Evolutionary conservation across 2,113 vertebrate species (phyloP), one percentile per base, ranked within the genome.

Genomic region (Pitta sordida): DNA sequence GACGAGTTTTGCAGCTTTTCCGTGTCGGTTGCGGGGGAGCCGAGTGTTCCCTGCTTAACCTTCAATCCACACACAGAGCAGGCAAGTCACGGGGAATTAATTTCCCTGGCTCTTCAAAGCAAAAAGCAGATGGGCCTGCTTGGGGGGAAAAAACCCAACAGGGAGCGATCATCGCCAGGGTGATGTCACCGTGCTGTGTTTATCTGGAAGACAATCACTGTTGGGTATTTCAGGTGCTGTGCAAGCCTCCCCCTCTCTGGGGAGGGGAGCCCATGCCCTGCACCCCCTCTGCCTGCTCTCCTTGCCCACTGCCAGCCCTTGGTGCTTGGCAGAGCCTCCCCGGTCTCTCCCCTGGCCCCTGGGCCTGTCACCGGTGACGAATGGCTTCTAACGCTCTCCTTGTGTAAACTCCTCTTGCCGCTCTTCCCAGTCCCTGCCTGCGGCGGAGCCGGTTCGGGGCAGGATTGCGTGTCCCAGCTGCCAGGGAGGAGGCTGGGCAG

Each of bases 71-170:
- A 24, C 82, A 90, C 63, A 39, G 78, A 85, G 91, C 26, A 74
- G 71, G 44, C 80, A 74, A 85, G 81, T 84, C 70, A 92, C 0
- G 12, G 55, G 77, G 86, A 84, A 15, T 12, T 4, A 52, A 13
- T 91, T 78, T 89, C 80, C 24, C 60, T 95, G 84, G 48, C 59
- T 91, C 79, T 94, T 93, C 89, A 96, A 94, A 88, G 88, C 73
- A 49, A 85, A 86, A 90, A 90, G 83, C 86, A 91, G 76, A 55
- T 0, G 0, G 37, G 60, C 65, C 55, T 95, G 65, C 79, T 87
- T 60, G 70, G 29, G 34, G 37, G 7, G 3, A 3, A 19, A 52
- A 17, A 27, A 87, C 55, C 80, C 60, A n/a, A 44, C 5, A 5
- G 53, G 34, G 56, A 68, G 46, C 3, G 0, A 59, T 89, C 80